A percentile compares a stretch with the other conserved stretches of the same genome.
Conservation (phyloP, 1,140 invertebrate genomes). For the Diachasmimorpha longicaudata region DNA sequence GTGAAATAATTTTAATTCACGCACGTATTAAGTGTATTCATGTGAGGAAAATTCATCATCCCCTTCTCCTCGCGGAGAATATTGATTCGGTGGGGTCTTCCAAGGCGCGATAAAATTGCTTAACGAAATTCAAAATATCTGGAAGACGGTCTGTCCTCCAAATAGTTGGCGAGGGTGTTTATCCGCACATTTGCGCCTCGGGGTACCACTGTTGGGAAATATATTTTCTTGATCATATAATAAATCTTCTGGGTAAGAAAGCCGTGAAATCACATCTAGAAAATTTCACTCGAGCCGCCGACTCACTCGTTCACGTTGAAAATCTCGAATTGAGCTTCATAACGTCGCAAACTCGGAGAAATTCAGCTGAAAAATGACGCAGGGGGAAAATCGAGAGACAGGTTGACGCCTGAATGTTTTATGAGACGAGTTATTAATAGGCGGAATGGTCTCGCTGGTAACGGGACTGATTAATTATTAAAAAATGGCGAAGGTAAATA, state of each 20-base stretch:
- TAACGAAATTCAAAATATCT: slow-evolving; percentile 25
- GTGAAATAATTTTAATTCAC: background rate
- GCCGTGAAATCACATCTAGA: background rate
- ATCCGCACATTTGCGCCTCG: background rate
- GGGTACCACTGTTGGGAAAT: background rate
- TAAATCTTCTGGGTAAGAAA: slow-evolving; percentile 7
- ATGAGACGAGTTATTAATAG: too few relatives aligned
- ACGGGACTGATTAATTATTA: too few relatives aligned
- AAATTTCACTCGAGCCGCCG: background rate
- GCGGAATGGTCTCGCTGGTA: too few relatives aligned
- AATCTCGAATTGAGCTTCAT: background rate
- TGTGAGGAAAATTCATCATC: background rate
- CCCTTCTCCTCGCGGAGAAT: background rate
- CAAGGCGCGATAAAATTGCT: slow-evolving; percentile 16
- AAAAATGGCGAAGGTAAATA: too few relatives aligned
- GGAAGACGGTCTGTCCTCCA: background rate
- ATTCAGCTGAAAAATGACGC: background rate
- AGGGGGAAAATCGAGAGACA: too few relatives aligned
- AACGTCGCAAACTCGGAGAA: background rate
- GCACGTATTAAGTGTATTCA: background rate
- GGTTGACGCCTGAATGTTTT: too few relatives aligned
- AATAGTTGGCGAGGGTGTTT: background rate
- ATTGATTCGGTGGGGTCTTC: slow-evolving; percentile 1
- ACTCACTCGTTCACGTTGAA: background rate
- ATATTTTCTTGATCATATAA: slow-evolving; percentile 19